Conservation (phyloP, 1,140 invertebrate species). For the Cotesia chilonis region DNA sequence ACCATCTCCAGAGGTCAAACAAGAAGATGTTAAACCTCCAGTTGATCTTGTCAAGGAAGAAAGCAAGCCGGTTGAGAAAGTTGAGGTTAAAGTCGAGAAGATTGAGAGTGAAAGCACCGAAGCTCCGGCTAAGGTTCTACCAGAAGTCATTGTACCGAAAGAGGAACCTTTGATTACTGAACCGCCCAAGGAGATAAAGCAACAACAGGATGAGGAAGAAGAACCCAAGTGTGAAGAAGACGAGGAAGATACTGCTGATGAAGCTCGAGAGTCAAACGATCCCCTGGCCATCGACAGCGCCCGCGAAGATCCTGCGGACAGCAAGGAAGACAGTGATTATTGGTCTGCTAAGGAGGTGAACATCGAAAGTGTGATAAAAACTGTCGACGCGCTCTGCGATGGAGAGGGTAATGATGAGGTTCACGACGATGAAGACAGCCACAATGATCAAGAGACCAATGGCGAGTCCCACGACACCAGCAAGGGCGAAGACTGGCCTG, state of each 20-base stretch:
- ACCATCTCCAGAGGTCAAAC: conserved; percentile 33
- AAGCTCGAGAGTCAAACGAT: conserved; percentile 45
- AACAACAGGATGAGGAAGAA: conserved; percentile 37
- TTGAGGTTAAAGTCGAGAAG: conserved; percentile 31
- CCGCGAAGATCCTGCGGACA: conserved; percentile 65
- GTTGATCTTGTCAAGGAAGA: not conserved
- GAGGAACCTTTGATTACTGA: conserved; percentile 42
- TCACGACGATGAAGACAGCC: conserved; percentile 50
- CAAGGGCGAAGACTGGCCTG: conserved; percentile 58
- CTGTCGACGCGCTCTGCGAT: conserved; percentile 72
- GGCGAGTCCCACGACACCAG: conserved; percentile 46
- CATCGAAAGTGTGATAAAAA: conserved; percentile 82
- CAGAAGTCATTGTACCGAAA: conserved; percentile 44
- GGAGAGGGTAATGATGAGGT: conserved; percentile 54
- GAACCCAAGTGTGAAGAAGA: conserved; percentile 45
- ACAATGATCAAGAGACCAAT: conserved; percentile 42
- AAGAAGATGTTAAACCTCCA: conserved; percentile 29
- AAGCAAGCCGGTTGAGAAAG: not conserved
- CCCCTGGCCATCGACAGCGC: conserved; percentile 47
- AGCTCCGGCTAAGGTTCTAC: conserved; percentile 44
- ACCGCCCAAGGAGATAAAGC: conserved; percentile 37
- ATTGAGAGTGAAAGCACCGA: conserved; percentile 19
- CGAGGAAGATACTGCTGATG: conserved; percentile 48
- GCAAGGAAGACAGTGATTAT: conserved; percentile 77
- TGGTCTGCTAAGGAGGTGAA: conserved; percentile 81